Evolutionary conservation across 2,888 invertebrate species (phyloP).

Genomic region (Drosophila suboccidentalis): DNA sequence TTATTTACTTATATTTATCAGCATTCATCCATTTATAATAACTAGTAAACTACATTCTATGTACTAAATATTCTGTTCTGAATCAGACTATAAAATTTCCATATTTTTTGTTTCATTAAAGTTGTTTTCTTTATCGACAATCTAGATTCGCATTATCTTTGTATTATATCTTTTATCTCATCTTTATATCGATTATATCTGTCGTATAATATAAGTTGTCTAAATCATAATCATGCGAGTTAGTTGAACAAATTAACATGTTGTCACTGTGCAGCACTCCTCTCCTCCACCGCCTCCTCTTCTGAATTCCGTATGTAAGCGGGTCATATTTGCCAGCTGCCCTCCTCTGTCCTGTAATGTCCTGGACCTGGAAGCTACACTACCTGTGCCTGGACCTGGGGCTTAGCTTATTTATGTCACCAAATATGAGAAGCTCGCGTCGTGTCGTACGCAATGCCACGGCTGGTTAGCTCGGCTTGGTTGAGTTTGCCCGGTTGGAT

Average conservation of each 20-base stretch:
- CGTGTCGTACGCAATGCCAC: conserved; percentile 70
- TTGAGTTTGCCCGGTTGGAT: conserved; percentile 51
- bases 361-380: conserved; percentile 1
- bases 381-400: conserved; percentile 16
- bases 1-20: too few relatives aligned
- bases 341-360: conserved; percentile 17
- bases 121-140: too few relatives aligned
- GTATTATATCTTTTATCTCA: too few relatives aligned
- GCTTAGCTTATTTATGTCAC: conserved; percentile 80
- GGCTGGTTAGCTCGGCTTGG: conserved; percentile 67
- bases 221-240: conserved; percentile 14
- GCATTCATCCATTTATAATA: too few relatives aligned
- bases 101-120: too few relatives aligned
- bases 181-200: neutral
- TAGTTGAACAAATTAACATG: conserved; percentile 23
- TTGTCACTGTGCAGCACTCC: conserved; percentile 46
- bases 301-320: conserved; percentile 55
- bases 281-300: neutral
- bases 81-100: too few relatives aligned
- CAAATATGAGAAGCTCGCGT: conserved; percentile 76
- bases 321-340: conserved; percentile 73
- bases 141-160: too few relatives aligned
- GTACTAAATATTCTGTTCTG: too few relatives aligned
- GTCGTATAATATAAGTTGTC: neutral
- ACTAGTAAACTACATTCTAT: too few relatives aligned